These are phyloP conservation scores for Ectemnius lituratus DNA, from an alignment of 2,888 invertebrate species.

Conservation along the genomic window DNA sequence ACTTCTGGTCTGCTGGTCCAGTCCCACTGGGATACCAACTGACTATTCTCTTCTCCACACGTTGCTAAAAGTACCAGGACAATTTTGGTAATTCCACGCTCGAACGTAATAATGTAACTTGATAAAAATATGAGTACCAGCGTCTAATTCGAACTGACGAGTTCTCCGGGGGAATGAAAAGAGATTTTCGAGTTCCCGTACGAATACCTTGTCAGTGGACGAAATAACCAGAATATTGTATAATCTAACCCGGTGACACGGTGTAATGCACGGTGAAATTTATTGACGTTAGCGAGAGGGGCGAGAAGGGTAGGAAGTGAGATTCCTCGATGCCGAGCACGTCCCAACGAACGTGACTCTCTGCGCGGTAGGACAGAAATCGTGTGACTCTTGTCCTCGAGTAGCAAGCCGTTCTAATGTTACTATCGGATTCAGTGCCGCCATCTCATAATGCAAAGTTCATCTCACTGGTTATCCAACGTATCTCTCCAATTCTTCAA, in stretches of 20 bases:
- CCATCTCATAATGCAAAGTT: neutral
- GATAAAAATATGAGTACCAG: too few relatives aligned
- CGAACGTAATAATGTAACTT: too few relatives aligned
- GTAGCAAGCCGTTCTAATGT: slow-evolving; percentile 19
- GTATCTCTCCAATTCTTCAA: neutral
- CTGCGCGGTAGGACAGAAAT: slow-evolving; percentile 42
- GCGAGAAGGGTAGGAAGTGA: neutral
- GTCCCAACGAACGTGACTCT: slow-evolving; percentile 32
- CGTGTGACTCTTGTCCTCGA: slow-evolving; percentile 46
- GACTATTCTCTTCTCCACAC: too few relatives aligned
- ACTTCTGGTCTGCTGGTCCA: slow-evolving; percentile 5
- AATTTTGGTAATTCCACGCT: too few relatives aligned
- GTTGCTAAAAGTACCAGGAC: too few relatives aligned
- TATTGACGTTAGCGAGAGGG: slow-evolving; percentile 50
- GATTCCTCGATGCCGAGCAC: slow-evolving; percentile 44
- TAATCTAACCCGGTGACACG: slow-evolving; percentile 37
- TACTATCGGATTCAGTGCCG: neutral
- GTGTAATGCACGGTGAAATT: slow-evolving; percentile 53
- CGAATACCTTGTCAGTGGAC: slow-evolving; percentile 22
- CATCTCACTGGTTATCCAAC: neutral
- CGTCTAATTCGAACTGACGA: too few relatives aligned
- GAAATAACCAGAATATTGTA: slow-evolving; percentile 29
- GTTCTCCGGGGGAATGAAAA: too few relatives aligned
- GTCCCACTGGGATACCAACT: neutral
- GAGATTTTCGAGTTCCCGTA: neutral